Conservation (phyloP, 2,888 invertebrate species). For the Mythimna loreyi region DNA sequence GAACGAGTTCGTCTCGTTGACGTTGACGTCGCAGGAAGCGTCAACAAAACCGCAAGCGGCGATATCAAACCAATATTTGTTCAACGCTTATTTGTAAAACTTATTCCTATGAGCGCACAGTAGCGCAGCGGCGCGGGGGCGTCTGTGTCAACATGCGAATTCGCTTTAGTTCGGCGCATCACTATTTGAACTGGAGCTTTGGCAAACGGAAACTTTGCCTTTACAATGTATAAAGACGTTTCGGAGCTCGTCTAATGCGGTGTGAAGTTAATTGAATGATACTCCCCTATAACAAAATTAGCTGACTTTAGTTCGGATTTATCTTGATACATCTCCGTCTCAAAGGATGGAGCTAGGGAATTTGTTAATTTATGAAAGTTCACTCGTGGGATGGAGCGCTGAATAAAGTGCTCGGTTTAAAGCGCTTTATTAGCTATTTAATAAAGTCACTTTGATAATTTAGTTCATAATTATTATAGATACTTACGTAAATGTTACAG, state of each 20-base stretch:
- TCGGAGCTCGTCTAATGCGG: slow-evolving; percentile 72
- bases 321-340: slow-evolving; percentile 59
- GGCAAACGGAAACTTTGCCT: slow-evolving; percentile 78
- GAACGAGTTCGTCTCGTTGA: slow-evolving; percentile 40
- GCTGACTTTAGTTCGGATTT: slow-evolving; percentile 65
- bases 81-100: slow-evolving; percentile 73
- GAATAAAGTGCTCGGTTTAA: slow-evolving; percentile 31
- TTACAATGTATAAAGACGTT: slow-evolving; percentile 77
- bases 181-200: slow-evolving; percentile 78
- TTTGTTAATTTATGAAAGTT: slow-evolving; percentile 63
- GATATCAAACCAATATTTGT: slow-evolving; percentile 73
- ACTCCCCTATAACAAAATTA: slow-evolving; percentile 69
- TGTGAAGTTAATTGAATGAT: slow-evolving; percentile 79
- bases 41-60: slow-evolving; percentile 62
- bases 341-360: slow-evolving; percentile 49
- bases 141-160: slow-evolving; percentile 81
- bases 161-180: slow-evolving; percentile 80
- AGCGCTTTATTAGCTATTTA: slow-evolving; percentile 48
- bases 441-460: slow-evolving; percentile 26
- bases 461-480: slow-evolving; percentile 29
- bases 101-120: slow-evolving; percentile 72
- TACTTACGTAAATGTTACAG: slow-evolving; percentile 17
- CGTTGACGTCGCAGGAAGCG: slow-evolving; percentile 34
- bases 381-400: slow-evolving; percentile 29
- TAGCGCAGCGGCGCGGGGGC: slow-evolving; percentile 52